Base-by-base conservation (phyloP, 2,797 vertebrate genomes). In the Halcyon badia region DNA sequence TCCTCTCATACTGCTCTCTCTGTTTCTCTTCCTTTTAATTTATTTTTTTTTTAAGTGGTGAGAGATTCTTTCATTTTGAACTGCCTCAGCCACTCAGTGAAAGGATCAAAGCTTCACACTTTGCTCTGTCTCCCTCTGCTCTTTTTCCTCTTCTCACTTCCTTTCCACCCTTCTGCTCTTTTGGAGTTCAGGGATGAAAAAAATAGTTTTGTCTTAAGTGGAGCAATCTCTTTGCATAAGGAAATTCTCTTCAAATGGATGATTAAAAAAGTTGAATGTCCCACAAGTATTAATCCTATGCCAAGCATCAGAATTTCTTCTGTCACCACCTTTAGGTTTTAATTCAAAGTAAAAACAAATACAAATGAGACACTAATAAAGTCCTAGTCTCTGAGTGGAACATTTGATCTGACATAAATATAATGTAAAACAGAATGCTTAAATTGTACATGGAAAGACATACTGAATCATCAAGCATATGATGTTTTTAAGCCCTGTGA, bases 31-130 rank as follows among this genome's bases (percentile, higher is more conserved):
- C 19, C 26, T 56, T 83, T 84, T 49, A 17, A 3, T 26, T 54
- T 48, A 25, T n/a, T 30, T 14, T n/a, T 24, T 89, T 91, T 62
- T 28, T 52, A 54, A 20, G 46, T 87, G 89, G n/a, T 91, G 95
- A 94, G 89, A 96, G 76, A 65, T 86, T 93, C 79, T 96, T 96
- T 96, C 76, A 61, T 95, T 91, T 86, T 78, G 35, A 93, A 65
- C 44, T 6, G 48, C 72, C 71, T 91, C 79, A 88, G 61, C 37
- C 61, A 14, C 37, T 65, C 4, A 0, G 5, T 90, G 76, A 96
- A 96, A 93, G n/a, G 91, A 96, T 94, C 91, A 93, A 97, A 97
- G 87, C 87, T 94, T 96, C 83, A 69, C 87, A 75, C 41, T 94
- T 92, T 48, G 25, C 46, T 93, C 69, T 0, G 0, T 90, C 52